These are phyloP conservation scores for Cyclopterus lumpus DNA, from an alignment of 2,797 vertebrate species.

Conservation along the genomic window DNA sequence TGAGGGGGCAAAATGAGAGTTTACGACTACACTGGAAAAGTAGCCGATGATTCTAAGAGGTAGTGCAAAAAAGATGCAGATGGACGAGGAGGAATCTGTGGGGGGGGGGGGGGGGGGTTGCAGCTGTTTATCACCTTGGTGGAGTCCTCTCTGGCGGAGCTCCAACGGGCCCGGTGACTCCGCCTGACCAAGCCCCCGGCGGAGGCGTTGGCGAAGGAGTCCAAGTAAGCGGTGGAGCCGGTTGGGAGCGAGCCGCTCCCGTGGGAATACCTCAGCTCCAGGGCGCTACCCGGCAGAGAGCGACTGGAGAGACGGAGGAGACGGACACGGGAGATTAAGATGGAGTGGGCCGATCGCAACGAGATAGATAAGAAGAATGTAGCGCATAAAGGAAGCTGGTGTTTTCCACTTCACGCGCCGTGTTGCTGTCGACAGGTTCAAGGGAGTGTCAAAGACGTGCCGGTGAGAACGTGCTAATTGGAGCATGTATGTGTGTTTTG, in stretches of 20 bases:
- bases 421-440: background rate
- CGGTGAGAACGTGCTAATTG: conserved; percentile 1
- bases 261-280: conserved; percentile 91
- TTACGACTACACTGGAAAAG: background rate
- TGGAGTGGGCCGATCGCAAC: too few species aligned
- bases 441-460: background rate
- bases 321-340: too few species aligned
- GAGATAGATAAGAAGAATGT: too few species aligned
- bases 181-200: conserved; percentile 84
- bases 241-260: conserved; percentile 82
- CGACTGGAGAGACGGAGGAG: conserved; percentile 65
- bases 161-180: conserved; percentile 88
- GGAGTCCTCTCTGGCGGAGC: conserved; percentile 87
- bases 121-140: conserved; percentile 84
- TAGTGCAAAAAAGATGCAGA: background rate
- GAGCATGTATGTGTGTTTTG: conserved; percentile 18
- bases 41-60: background rate
- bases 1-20: background rate
- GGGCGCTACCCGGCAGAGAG: conserved; percentile 91
- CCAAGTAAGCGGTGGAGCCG: conserved; percentile 84
- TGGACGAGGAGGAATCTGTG: background rate
- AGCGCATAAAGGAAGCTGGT: background rate
- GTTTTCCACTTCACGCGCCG: too few species aligned
- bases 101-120: too few species aligned
- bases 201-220: conserved; percentile 85